Conservation (phyloP, 2,888 invertebrate species). For the Lutraria lutraria region DNA sequence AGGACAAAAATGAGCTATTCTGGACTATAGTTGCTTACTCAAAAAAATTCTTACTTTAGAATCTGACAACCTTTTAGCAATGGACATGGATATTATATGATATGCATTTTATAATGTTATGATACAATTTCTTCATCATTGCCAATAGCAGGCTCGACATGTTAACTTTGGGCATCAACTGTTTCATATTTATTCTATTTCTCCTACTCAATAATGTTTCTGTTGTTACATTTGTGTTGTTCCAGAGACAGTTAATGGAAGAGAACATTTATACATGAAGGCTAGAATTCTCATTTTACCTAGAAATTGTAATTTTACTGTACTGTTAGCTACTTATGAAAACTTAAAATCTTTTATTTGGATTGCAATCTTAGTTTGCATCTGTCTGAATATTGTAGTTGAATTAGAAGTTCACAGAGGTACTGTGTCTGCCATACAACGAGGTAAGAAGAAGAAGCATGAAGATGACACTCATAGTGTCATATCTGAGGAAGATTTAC, state of each 20-base stretch:
- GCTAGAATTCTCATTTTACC: not conserved
- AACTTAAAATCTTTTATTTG: not conserved
- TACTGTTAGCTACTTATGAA: not conserved
- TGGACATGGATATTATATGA: no score
- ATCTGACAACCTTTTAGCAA: no score
- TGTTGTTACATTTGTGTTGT: not conserved
- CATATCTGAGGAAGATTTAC: slow-evolving; percentile 69
- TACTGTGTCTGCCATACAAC: slow-evolving; percentile 67
- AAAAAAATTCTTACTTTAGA: no score
- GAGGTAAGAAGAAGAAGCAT: slow-evolving; percentile 50
- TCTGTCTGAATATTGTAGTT: slow-evolving; percentile 55
- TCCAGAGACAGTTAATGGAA: not conserved
- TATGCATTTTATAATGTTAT: no score
- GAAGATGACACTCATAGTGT: slow-evolving; percentile 66
- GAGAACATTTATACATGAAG: not conserved
- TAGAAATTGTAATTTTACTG: not conserved
- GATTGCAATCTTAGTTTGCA: not conserved
- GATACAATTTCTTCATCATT: no score
- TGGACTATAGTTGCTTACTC: no score
- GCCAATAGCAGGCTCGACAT: no score
- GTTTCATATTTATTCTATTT: no score
- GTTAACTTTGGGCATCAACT: no score
- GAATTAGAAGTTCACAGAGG: slow-evolving; percentile 72
- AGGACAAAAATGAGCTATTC: no score
- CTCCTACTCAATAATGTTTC: not conserved